Evolutionary conservation across 2,797 vertebrate genomes (phyloP).

Genomic region (Darevskia mixta): DNA sequence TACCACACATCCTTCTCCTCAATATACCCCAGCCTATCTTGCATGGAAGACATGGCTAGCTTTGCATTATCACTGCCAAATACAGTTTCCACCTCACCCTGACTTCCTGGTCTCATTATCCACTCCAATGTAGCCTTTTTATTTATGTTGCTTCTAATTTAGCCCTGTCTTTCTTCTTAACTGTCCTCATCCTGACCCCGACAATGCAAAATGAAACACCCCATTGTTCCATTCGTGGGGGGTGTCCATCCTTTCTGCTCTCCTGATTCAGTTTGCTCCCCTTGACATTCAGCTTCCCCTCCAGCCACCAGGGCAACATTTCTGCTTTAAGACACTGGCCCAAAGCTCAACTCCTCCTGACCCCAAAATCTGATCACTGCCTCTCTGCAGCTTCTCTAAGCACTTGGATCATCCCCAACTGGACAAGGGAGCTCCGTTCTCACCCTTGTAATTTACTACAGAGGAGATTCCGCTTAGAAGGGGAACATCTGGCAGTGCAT

Average conservation of each 20-base stretch:
- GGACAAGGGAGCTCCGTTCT: neutral
- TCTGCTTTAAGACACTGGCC: accelerated
- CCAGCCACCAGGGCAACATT: accelerated
- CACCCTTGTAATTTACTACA: neutral
- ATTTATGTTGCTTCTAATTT: neutral
- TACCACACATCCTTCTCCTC: neutral
- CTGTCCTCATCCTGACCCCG: neutral
- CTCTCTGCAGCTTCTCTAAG: neutral
- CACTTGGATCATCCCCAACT: neutral
- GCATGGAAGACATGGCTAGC: too few species aligned
- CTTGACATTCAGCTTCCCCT: accelerated
- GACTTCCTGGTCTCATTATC: neutral
- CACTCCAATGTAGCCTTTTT: neutral
- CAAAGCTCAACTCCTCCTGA: neutral
- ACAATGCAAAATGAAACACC: neutral
- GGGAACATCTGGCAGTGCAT: neutral
- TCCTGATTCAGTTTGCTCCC: accelerated
- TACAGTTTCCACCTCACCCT: too few species aligned
- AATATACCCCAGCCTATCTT: neutral
- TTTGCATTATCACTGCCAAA: neutral
- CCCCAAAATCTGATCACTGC: accelerated
- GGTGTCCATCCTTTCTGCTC: accelerated
- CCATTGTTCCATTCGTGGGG: neutral
- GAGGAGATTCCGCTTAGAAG: neutral
- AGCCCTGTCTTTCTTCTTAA: neutral